A percentile compares a stretch with the other conserved stretches of the same genome.
These are phyloP conservation scores for Ophiothrix spiculata DNA, from an alignment of 35 echinoderm and acorn worm species.

Conservation along the genomic window DNA sequence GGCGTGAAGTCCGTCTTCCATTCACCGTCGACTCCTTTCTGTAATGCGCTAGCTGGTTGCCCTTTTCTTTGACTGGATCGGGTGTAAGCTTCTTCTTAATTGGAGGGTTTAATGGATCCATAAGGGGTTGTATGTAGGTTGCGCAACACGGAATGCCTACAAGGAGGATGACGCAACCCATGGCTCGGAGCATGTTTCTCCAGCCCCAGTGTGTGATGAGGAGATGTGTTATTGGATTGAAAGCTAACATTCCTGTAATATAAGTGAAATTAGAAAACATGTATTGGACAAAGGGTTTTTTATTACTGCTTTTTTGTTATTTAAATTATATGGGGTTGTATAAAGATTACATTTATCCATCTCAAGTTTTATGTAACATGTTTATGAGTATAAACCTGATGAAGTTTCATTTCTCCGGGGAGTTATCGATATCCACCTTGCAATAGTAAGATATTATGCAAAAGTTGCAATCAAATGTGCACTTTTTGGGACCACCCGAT, in stretches of 20 bases:
- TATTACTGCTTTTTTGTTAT: too few species aligned
- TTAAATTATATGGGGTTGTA: too few species aligned
- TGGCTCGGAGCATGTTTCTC: constrained; percentile 72
- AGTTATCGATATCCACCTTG: too few species aligned
- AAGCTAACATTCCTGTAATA: constrained; percentile 59
- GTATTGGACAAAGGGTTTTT: too few species aligned
- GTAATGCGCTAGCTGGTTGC: not conserved
- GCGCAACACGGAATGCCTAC: constrained; percentile 49
- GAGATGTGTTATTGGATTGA: constrained; percentile 62
- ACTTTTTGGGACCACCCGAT: too few species aligned
- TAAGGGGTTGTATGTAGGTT: constrained; percentile 55
- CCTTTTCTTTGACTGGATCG: not conserved
- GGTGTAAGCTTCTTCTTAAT: not conserved
- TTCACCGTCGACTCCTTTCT: not conserved
- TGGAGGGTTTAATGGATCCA: constrained; percentile 17
- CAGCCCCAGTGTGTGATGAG: constrained; percentile 52
- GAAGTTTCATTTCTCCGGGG: too few species aligned
- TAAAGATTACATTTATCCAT: too few species aligned
- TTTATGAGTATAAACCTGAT: too few species aligned
- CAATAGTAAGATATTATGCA: too few species aligned
- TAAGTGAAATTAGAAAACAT: too few species aligned
- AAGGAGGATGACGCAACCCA: constrained; percentile 56
- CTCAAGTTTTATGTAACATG: too few species aligned
- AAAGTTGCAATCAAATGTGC: too few species aligned
- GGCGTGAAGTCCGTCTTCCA: not conserved